Evolutionary conservation across 2,888 invertebrate species (phyloP), one percentile per base, ranked within the genome.

Genomic region (Sarcophaga rosellei): DNA sequence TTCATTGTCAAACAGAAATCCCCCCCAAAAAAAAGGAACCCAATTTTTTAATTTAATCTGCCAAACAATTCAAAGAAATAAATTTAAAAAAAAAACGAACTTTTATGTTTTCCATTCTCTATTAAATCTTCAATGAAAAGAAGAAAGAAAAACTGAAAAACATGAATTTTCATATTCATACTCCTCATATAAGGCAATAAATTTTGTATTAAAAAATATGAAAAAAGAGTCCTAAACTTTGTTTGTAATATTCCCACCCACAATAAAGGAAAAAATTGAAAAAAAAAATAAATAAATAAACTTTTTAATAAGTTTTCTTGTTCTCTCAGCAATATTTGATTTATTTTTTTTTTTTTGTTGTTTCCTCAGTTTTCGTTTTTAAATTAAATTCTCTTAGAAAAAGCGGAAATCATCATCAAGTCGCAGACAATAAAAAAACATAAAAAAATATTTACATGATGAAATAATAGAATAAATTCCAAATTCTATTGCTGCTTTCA

Each of bases 261-360:
- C 35, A 11, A 53, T 20, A 61, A 35, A 35, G 10, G 8, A 35
- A 35, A 35, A 8, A 35, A 35, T 8, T 25, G 4, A 25, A 25
- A 66, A 66, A 63, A 63, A 63, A 63, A n/a, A 66, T 17, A 35
- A 62, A 47, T 4, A 23, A 23, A 12, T 17, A 45, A 78, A 78
- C 47, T 25, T 53, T 69, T 78, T 78, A 68, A 69, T 62, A 70
- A 78, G 62, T 78, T 78, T 70, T 78, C 70, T 69, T 78, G 47
- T 78, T 70, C 61, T 47, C 47, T 69, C 69, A 23, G 10, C 35
- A 35, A 8, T 35, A 8, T 35, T 35, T 35, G 35, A 57, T 17
- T 17, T 57, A 20, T 21, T 47, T n/a, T 20, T 21, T 3, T 17
- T 17, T 57, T 44, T 21, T 47, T n/a, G 12, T 21, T 3, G 11